These are phyloP conservation scores for Oreortyx pictus DNA, from an alignment of 2,797 vertebrate species.

Conservation along the genomic window DNA sequence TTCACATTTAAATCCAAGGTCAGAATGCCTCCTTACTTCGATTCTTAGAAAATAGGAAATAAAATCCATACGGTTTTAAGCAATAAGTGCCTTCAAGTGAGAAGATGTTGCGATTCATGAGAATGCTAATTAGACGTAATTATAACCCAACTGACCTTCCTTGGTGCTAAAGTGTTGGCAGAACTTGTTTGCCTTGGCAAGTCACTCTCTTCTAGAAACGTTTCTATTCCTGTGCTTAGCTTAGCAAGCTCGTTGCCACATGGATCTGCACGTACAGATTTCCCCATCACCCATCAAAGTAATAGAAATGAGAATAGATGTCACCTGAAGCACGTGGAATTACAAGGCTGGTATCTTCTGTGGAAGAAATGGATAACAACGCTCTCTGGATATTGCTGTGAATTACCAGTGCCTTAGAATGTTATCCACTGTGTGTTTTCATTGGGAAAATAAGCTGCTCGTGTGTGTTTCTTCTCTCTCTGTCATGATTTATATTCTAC, in stretches of 20 bases:
- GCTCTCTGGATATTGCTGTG: background rate
- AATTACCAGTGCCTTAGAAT: background rate
- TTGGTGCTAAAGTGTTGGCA: constrained; percentile 55
- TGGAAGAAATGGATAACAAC: background rate
- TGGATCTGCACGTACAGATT: constrained; percentile 5
- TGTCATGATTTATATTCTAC: background rate
- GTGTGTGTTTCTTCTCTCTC: background rate
- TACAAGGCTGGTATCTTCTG: background rate
- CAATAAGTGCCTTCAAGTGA: background rate
- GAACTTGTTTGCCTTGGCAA: constrained; percentile 65
- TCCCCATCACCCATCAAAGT: constrained; percentile 3
- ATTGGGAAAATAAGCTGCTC: background rate
- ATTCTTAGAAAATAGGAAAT: constrained; percentile 6
- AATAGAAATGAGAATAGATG: background rate
- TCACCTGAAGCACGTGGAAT: background rate
- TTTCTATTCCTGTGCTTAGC: constrained; percentile 18
- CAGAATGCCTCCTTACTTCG: background rate
- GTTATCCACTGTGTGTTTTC: background rate
- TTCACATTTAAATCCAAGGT: constrained; percentile 16
- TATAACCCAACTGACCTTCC: constrained; percentile 60
- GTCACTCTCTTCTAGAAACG: background rate
- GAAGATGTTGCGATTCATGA: constrained; percentile 38
- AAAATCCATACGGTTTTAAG: background rate
- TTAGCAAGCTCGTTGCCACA: background rate
- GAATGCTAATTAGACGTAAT: constrained; percentile 56